Evolutionary conservation across 2,113 vertebrate species (phyloP).

Genomic region (Erythrolamprus reginae): DNA sequence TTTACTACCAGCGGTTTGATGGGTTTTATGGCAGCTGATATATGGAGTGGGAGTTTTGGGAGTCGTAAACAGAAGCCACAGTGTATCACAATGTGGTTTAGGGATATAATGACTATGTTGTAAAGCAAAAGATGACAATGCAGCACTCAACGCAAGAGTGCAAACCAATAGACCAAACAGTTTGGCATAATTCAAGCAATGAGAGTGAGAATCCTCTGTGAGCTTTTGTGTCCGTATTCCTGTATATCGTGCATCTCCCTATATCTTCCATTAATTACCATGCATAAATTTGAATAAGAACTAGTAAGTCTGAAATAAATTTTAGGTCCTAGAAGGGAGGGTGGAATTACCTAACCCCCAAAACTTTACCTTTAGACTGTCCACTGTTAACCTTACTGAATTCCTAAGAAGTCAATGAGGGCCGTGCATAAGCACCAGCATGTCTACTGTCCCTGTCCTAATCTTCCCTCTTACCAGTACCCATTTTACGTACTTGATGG

Average conservation of each 20-base stretch:
- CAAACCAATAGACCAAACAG: slow-evolving; percentile 77
- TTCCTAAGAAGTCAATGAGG: too few species aligned
- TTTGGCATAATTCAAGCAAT: slow-evolving; percentile 71
- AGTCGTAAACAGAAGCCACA: slow-evolving; percentile 81
- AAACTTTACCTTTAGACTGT: too few species aligned
- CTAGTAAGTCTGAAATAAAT: slow-evolving; percentile 68
- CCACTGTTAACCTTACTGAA: too few species aligned
- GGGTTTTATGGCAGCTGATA: slow-evolving; percentile 85
- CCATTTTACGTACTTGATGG: too few species aligned
- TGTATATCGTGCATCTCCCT: slow-evolving; percentile 42
- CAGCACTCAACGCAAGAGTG: slow-evolving; percentile 70
- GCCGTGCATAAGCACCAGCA: too few species aligned
- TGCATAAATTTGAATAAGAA: slow-evolving; percentile 68
- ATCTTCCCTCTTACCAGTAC: too few species aligned
- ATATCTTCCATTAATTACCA: slow-evolving; percentile 68
- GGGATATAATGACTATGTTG: slow-evolving; percentile 82
- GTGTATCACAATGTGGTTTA: slow-evolving; percentile 83
- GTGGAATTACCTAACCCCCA: too few species aligned
- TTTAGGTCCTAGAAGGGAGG: slow-evolving; percentile 41
- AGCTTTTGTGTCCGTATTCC: slow-evolving; percentile 44
- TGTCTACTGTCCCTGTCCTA: too few species aligned
- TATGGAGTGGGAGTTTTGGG: slow-evolving; percentile 82
- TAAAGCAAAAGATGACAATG: slow-evolving; percentile 80
- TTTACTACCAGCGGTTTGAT: slow-evolving; percentile 81
- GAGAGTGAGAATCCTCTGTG: slow-evolving; percentile 54